Evolutionary conservation across 1,140 invertebrate species (phyloP), one percentile per base, ranked within the genome.

Genomic region (Sitobion miscanthi): DNA sequence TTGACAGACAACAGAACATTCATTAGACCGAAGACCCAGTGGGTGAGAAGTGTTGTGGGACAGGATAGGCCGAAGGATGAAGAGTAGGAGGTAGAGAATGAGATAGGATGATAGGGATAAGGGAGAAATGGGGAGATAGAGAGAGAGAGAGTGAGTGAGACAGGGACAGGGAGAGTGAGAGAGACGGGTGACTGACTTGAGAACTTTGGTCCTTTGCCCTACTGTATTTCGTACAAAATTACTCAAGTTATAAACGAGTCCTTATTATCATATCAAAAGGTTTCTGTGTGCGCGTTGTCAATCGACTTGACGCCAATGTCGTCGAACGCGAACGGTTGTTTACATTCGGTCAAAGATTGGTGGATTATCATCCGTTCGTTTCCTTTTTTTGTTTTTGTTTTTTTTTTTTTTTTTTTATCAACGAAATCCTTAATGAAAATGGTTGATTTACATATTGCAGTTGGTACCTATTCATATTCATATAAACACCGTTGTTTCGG

Each of bases 211-310:
- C 82, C 77, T 93, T 86, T 45, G 49, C 47, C 14, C 77, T 35
- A 23, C 11, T 25, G 82, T 86, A 93, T 90, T 69, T 21, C 54
- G 38, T 85, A 93, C 82, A 93, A 85, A 93, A 93, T 93, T 93
- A 93, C 91, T 86, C 91, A n/a, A 86, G 82, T 93, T 93, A 85
- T 86, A 93, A 86, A 92, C 77, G 91, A 83, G 82, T 83, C 77
- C 91, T 86, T 93, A 93, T 93, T 93, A 93, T 93, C 91, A 93
- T 93, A 93, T 93, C 91, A 93, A 93, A 93, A 93, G 91, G 82
- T 54, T 85, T 91, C 69, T 47, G 90, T 82, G 90, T 91, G 45
- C 45, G n/a, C 54, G 38, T 91, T 54, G 91, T 85, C 91, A 92
- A 92, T 85, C 82, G 91, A 54, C 91, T 69, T 35, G 91, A 92